Evolutionary conservation across 2,888 invertebrate species (phyloP), one percentile per base, ranked within the genome.

Genomic region (Notodonta ziczac): DNA sequence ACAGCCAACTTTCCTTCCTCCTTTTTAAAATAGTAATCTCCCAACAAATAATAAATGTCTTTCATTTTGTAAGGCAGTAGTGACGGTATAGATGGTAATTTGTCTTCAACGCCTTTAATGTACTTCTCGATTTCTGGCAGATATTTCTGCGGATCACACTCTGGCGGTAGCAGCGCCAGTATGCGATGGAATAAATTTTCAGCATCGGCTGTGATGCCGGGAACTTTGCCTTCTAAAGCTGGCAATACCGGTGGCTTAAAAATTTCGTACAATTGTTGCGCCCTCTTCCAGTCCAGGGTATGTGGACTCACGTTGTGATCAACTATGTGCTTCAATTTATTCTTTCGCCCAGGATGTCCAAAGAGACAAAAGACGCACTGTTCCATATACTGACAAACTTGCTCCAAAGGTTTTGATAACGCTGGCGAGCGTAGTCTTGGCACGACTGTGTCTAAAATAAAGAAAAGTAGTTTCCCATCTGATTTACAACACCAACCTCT

Each of bases 21-120:
- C 81, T 96, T 97, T 87, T 99, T 99, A 81, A 98, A 98, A 87
- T 98, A 97, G 87, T 96, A 98, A 91, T 99, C 99, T 0, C 97
- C 99, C 35, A 99, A 89, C n/a, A 99, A 91, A 83, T 98, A 99
- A 85, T 97, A 99, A 62, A 98, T 95, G 59, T 97, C 96, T 48
- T 95, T 94, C 78, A 96, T 94, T 83, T 95, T 94, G 68, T 93
- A 94, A 0, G 96, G 95, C 56, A 96, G 75, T 6, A 93, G 80
- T 61, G 91, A 88, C 48, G 91, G 92, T n/a, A 94, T 86, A 3
- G 77, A 80, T 0, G 96, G 96, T 65, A 95, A 81, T 58, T 93
- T 93, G 3, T 94, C 91, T 54, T 87, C 89, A 13, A 90, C 86
- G 0, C 96, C 96, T 75, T 95, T 94, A 48, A 97, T 96, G 78